These are phyloP conservation scores for Bucorvus abyssinicus DNA, from an alignment of 2,797 vertebrate species.

Conservation along the genomic window DNA sequence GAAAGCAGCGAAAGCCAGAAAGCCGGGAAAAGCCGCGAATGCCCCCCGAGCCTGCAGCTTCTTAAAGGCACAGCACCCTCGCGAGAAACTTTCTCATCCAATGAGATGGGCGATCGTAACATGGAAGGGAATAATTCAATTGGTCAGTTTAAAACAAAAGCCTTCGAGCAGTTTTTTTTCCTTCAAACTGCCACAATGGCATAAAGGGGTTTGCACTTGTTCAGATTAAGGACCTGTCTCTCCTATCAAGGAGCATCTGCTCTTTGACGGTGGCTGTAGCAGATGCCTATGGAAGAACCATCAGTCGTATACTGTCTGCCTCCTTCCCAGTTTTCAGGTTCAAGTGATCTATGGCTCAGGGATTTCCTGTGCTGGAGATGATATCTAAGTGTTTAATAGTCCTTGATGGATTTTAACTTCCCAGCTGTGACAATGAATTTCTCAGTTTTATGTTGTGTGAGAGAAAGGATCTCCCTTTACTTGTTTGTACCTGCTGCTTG, in stretches of 20 bases:
- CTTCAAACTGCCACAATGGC: too few species aligned
- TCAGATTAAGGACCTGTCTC: not conserved
- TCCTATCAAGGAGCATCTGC: not conserved
- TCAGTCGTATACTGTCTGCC: not conserved
- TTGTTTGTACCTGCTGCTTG: conserved; percentile 4
- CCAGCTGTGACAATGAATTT: not conserved
- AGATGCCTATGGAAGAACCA: not conserved
- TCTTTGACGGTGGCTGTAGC: not conserved
- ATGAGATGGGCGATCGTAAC: too few species aligned
- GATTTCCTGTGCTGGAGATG: not conserved
- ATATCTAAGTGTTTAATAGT: not conserved
- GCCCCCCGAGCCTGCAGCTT: too few species aligned
- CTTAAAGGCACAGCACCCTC: too few species aligned
- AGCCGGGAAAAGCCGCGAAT: too few species aligned
- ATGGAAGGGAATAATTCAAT: too few species aligned
- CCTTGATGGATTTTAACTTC: conserved; percentile 2
- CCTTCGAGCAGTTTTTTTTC: too few species aligned
- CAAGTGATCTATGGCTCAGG: not conserved
- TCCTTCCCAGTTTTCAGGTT: conserved; percentile 5
- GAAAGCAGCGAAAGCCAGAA: too few species aligned
- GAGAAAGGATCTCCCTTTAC: conserved; percentile 1
- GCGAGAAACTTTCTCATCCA: too few species aligned
- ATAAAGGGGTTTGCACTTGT: not conserved
- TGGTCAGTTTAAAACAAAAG: too few species aligned
- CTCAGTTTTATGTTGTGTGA: not conserved